Evolutionary conservation across 2,113 vertebrate genomes (phyloP), one percentile per base, ranked within the genome.

Genomic region (Oryzias woworae): DNA sequence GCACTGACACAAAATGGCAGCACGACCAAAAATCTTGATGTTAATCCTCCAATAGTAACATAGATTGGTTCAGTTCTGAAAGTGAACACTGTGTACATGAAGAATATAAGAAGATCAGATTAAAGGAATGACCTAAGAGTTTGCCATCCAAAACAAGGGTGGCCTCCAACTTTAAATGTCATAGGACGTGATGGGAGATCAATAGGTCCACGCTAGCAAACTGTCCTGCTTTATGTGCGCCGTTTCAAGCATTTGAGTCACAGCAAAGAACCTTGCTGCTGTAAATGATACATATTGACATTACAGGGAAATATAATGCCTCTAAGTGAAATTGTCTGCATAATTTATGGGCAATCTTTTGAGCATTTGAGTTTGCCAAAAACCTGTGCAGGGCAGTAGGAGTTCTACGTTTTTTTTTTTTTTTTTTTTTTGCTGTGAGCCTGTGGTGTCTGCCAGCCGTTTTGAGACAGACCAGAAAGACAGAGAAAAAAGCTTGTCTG

Each of bases 381-480:
- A 56, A 54, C 52, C 53, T 46, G 54, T 58, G 61, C 16, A 3
- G 65, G 62, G 67, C 47, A 13, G 58, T 43, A 58, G 16, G 16
- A 69, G 58, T 18, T 44, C 58, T 61, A 65, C 63, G 75, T 1
- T 1, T 20, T 20, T 20, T n/a, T n/a, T 74, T 77, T 52, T 66
- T 53, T n/a, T 42, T 7, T 31, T 28, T 36, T 36, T 77, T 77
- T 49, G 66, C 53, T 16, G 23, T 45, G 79, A 66, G 56, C 43
- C 46, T 47, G 53, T 52, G 42, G 56, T 70, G 66, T 83, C 73
- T 81, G 82, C 71, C 82, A 77, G 75, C 54, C 74, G 73, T 59
- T 70, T 82, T 71, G 26, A 60, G 79, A 58, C 66, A 52, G 61
- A 65, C 66, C 65, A 58, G 59, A 55, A 70, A 57, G 58, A 75